These are phyloP conservation scores for Camponotus pennsylvanicus DNA, from an alignment of 1,140 invertebrate species.

Conservation along the genomic window DNA sequence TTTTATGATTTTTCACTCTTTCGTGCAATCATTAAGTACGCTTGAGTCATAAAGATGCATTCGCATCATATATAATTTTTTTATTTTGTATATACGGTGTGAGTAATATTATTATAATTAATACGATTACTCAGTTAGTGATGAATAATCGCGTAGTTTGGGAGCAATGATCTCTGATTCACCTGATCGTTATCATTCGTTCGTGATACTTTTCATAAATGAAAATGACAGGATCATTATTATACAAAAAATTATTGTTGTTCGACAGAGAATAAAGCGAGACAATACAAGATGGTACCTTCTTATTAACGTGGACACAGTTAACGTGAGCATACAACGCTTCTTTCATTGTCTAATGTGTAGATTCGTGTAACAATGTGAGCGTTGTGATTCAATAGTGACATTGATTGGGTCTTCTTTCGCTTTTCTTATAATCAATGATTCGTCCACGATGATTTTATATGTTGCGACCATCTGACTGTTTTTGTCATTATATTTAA, in stretches of 20 bases:
- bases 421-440: conserved; percentile 10
- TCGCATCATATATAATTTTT: background rate
- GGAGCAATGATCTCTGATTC: conserved; percentile 40
- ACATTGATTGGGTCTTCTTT: conserved; percentile 50
- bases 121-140: conserved; percentile 36
- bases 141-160: conserved; percentile 43
- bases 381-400: conserved; percentile 44
- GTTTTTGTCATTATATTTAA: conserved; percentile 7
- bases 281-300: background rate
- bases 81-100: background rate
- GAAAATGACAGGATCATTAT: background rate
- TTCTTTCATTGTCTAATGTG: conserved; percentile 30
- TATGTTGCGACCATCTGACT: conserved; percentile 19
- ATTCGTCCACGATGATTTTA: conserved; percentile 1
- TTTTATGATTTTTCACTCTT: background rate
- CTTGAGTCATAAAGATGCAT: background rate
- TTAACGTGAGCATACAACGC: conserved; percentile 12
- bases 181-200: background rate
- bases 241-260: background rate
- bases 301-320: background rate
- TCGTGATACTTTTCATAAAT: background rate
- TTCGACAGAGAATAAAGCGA: background rate
- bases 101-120: conserved; percentile 44
- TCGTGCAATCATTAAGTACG: background rate
- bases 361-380: conserved; percentile 12